Conservation (phyloP, 2,888 invertebrate species). For the Oscheius sp. region DNA sequence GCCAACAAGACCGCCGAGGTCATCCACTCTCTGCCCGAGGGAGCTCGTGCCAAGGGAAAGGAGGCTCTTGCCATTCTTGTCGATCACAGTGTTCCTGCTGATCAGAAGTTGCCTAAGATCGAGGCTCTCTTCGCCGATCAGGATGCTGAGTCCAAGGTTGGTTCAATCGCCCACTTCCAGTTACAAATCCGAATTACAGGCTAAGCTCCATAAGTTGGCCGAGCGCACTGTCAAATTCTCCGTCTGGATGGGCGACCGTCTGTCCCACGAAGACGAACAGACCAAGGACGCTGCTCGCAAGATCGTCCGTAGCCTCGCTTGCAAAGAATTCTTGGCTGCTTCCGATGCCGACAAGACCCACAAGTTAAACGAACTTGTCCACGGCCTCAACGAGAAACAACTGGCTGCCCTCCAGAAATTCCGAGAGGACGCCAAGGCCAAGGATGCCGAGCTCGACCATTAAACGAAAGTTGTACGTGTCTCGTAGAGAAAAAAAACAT, state of each 20-base stretch:
- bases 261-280: constrained; percentile 27
- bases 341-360: constrained; percentile 19
- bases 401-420: constrained; percentile 25
- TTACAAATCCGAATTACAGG: background rate
- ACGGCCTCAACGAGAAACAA: constrained; percentile 11
- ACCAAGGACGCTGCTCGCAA: constrained; percentile 27
- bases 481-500: constrained; percentile 2
- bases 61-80: constrained; percentile 26
- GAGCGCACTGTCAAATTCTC: constrained; percentile 27
- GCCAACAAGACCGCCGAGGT: constrained; percentile 25
- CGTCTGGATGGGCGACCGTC: constrained; percentile 30
- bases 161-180: background rate
- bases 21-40: constrained; percentile 14
- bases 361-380: constrained; percentile 24
- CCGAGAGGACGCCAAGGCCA: constrained; percentile 28
- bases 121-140: constrained; percentile 28
- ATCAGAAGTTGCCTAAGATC: constrained; percentile 25
- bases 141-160: constrained; percentile 26
- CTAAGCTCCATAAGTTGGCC: constrained; percentile 25
- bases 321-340: constrained; percentile 21
- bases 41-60: constrained; percentile 14
- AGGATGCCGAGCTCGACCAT: constrained; percentile 13
- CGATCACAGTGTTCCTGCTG: constrained; percentile 10
- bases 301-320: constrained; percentile 1
- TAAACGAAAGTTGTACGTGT: background rate